Percentiles rank a stretch among this genome's conserved stretches.
These are phyloP conservation scores for Aphelenchoides avenae DNA, from an alignment of 1,140 invertebrate genomes.

Conservation along the genomic window DNA sequence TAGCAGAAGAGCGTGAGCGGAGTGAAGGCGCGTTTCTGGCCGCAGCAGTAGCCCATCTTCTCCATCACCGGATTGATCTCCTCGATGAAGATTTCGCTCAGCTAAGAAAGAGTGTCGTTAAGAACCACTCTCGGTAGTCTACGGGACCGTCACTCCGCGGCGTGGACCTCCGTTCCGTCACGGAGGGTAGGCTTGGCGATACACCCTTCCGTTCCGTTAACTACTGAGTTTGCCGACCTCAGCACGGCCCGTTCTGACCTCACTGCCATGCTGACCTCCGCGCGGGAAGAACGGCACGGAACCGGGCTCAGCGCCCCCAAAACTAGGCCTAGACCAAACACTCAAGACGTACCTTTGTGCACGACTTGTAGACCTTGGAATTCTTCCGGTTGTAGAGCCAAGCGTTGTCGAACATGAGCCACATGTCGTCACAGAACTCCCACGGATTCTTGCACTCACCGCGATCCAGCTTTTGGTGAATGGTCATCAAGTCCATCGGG, in stretches of 20 bases:
- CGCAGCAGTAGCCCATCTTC: conserved; percentile 93
- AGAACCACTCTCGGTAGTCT: no score
- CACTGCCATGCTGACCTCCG: no score
- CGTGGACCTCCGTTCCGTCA: no score
- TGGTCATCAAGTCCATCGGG: conserved; percentile 95
- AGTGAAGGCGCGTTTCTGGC: conserved; percentile 94
- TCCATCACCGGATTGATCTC: conserved; percentile 99
- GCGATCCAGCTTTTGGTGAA: conserved; percentile 84
- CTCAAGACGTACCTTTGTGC: conserved; percentile 13
- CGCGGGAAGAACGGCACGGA: no score
- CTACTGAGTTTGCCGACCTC: no score
- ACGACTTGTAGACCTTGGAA: conserved; percentile 83
- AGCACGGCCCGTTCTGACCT: no score
- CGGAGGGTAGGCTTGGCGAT: no score
- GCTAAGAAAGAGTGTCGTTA: conserved; percentile 68
- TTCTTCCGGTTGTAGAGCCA: conserved; percentile 98
- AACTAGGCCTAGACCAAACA: no score
- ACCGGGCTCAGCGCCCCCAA: no score
- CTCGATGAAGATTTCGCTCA: conserved; percentile 92
- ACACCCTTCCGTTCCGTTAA: no score
- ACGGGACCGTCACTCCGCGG: no score
- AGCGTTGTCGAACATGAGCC: conserved; percentile 99
- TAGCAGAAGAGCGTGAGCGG: conserved; percentile 97
- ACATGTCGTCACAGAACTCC: conserved; percentile 98
- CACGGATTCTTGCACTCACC: conserved; percentile 88